Base-by-base conservation (phyloP, 2,113 vertebrate species). In the Dipodomys ordii region DNA sequence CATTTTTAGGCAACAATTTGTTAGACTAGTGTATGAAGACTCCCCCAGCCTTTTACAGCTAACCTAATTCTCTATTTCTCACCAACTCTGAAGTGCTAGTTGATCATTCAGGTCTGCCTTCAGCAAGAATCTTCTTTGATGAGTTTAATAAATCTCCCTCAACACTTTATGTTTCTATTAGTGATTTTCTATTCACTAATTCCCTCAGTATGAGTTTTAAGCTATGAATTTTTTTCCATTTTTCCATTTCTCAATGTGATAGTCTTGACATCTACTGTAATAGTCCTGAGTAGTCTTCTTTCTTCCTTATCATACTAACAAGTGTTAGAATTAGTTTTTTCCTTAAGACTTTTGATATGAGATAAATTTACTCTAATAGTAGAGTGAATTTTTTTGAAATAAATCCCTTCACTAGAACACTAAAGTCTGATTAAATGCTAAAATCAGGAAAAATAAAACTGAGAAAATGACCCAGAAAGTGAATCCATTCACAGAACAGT, bases 31-130 rank as follows among this genome's bases (percentile, higher is more conserved):
- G 64, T 25, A 44, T 32, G 68, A 19, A 53, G 25, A 76, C 46
- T 53, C 5, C 4, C 44, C 25, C 5, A 11, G 87, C 13, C 0
- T 16, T 62, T 4, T 7, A 32, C 28, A 44, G 19, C 4, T 30
- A 8, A 23, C 39, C 16, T 68, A 39, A 64, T 83, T 86, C 19
- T 18, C 20, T 18, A 83, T 12, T 4, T 9, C 0, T 67, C 7
- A 69, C 4, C 7, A 71, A 13, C 0, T 0, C 13, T 35, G 0
- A 46, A 8, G 28, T n/a, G 1, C 49, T 35, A 60, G 15, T 4
- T 62, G 53, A 71, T 72, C 18, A 78, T 1, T 2, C 6, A 28
- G 13, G 16, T 5, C 35, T 80, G 3, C 12, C 30, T 49, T 71
- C 7, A 20, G 15, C 22, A 68, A 87, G 19, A 83, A 49, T 49